Evolutionary conservation across 2,797 vertebrate genomes (phyloP), one percentile per base, ranked within the genome.

Genomic region (Etheostoma nigrum): DNA sequence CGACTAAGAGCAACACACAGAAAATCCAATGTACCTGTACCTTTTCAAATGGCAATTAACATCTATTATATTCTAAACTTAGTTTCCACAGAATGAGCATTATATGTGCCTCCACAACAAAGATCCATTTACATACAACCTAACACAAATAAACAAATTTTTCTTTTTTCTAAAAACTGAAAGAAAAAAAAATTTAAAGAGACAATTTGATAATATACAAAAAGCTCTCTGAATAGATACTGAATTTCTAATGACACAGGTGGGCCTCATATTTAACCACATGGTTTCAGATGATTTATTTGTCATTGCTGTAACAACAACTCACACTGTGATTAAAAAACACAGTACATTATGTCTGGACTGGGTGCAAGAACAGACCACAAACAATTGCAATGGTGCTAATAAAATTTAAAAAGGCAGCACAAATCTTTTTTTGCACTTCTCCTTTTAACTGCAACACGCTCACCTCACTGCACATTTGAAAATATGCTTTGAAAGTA

Each of bases 391-490:
- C 25, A 61, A 19, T 11, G 11, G 16, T 47, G 25, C 44, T 53
- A 19, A 47, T 42, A 21, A 4, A 10, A 49, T 21, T 40, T 59
- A 11, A 53, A 65, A 67, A 11, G 1, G 10, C 4, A 2, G 11
- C 25, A 51, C 13, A 62, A 74, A 66, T 15, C 7, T 8, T 1
- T 55, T 51, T 78, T 21, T 62, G 25, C 23, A 70, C 5, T 45
- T 74, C 36, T 48, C 2, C 0, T 14, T 0, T 18, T 8, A n/a
- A 74, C 19, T 47, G 42, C 19, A 15, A 69, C n/a, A 8, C 0
- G 4, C 48, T 40, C 2, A 14, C 30, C 67, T 72, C 2, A 47
- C 27, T 21, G 30, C 33, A 63, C 52, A 42, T 18, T 1, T 51
- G 1, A 49, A 30, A 51, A n/a, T 0, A 1, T 6, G 23, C n/a